A percentile compares a stretch with the other conserved stretches of the same genome.
These are phyloP conservation scores for Psylliodes chrysocephalus DNA, from an alignment of 2,888 invertebrate genomes.

Conservation along the genomic window DNA sequence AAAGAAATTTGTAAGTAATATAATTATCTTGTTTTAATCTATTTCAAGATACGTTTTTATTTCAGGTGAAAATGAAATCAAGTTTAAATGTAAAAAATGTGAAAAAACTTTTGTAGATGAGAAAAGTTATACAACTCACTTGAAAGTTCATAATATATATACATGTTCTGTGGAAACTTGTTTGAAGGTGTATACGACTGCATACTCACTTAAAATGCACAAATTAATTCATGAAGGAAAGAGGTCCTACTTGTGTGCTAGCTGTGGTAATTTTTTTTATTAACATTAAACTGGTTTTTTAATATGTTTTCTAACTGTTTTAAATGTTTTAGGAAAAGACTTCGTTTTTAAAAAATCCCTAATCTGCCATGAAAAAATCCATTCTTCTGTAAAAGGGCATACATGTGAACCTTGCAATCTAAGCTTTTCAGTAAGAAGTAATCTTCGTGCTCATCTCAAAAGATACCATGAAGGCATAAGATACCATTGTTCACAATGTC, in stretches of 20 bases:
- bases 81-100: slow-evolving; percentile 34
- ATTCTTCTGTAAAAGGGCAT: slow-evolving; percentile 51
- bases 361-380: slow-evolving; percentile 56
- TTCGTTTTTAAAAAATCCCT: slow-evolving; percentile 55
- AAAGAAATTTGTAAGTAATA: no score
- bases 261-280: slow-evolving; percentile 51
- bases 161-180: slow-evolving; percentile 48
- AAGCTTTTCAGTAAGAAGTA: slow-evolving; percentile 54
- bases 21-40: not conserved
- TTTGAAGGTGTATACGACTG: slow-evolving; percentile 47
- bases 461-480: slow-evolving; percentile 54
- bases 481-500: slow-evolving; percentile 56
- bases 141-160: slow-evolving; percentile 40
- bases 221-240: slow-evolving; percentile 52
- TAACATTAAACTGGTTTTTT: not conserved
- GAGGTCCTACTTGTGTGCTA: slow-evolving; percentile 53
- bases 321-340: slow-evolving; percentile 51
- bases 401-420: slow-evolving; percentile 52
- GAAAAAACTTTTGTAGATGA: slow-evolving; percentile 35
- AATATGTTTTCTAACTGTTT: not conserved
- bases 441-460: slow-evolving; percentile 54
- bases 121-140: slow-evolving; percentile 17
- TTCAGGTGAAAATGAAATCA: slow-evolving; percentile 4
- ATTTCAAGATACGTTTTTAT: slow-evolving; percentile 6
- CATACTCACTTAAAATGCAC: slow-evolving; percentile 50